Evolutionary conservation across 2,888 invertebrate species (phyloP).

Genomic region (Amphipyra berbera): DNA sequence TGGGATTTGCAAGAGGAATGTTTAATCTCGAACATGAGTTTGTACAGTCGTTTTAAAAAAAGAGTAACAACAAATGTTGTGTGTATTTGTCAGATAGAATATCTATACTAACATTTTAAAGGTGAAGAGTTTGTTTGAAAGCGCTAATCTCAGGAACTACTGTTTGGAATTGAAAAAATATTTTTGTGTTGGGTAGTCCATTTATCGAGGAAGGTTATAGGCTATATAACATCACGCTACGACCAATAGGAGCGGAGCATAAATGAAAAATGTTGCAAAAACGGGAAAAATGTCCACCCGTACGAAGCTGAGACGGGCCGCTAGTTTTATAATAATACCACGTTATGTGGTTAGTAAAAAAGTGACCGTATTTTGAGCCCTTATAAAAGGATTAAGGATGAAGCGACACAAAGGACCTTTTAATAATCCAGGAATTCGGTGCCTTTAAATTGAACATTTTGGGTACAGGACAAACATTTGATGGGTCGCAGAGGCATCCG

Average conservation of each 20-base stretch:
- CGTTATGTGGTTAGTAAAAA: background rate
- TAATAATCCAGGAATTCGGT: constrained; percentile 14
- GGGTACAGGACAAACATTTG: constrained; percentile 12
- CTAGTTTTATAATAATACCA: background rate
- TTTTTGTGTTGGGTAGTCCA: no score
- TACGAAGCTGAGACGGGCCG: no score
- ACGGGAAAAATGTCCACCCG: no score
- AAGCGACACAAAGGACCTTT: background rate
- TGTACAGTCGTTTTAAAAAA: background rate
- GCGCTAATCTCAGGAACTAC: no score
- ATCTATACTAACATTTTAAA: no score
- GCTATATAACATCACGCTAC: no score
- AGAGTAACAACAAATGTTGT: background rate
- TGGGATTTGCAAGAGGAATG: constrained; percentile 12
- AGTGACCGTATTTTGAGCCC: background rate
- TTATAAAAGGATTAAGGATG: background rate
- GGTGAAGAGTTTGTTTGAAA: no score
- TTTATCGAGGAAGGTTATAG: no score
- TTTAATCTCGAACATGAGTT: constrained; percentile 8
- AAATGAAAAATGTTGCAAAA: no score
- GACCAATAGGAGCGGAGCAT: no score
- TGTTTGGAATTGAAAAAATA: no score
- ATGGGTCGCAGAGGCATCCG: constrained; percentile 12
- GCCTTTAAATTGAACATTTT: constrained; percentile 33
- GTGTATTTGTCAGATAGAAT: background rate